Conservation (phyloP, 2,113 vertebrate species). For the Oncorhynchus gorbuscha region DNA sequence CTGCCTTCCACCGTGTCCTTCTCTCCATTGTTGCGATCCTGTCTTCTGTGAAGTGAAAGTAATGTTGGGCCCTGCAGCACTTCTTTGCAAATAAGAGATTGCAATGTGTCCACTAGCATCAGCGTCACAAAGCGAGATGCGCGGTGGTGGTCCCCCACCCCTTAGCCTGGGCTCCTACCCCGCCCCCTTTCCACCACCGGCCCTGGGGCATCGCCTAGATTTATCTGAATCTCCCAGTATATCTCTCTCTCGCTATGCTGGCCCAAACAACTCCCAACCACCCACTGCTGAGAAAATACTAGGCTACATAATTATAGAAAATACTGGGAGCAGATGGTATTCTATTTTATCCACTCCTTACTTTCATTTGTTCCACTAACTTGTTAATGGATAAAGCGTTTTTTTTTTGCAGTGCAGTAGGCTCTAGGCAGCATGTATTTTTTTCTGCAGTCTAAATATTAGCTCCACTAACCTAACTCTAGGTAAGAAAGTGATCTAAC, state of each 20-base stretch:
- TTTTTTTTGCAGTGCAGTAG: no score
- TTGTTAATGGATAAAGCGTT: no score
- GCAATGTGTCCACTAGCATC: constrained; percentile 60
- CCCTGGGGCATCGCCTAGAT: constrained; percentile 27
- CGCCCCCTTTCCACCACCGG: constrained; percentile 19
- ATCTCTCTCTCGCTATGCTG: not conserved
- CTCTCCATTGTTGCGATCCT: constrained; percentile 53
- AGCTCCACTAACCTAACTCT: no score
- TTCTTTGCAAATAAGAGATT: constrained; percentile 46
- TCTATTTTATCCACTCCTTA: no score
- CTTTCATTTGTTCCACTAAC: no score
- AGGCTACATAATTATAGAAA: no score
- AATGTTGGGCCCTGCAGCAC: constrained; percentile 61
- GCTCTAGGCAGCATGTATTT: no score
- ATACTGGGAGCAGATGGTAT: no score
- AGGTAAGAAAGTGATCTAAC: no score
- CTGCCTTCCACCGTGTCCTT: constrained; percentile 44
- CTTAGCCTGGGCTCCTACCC: constrained; percentile 25
- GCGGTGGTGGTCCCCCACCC: constrained; percentile 26
- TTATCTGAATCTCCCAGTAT: constrained; percentile 7
- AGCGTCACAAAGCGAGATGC: constrained; percentile 55
- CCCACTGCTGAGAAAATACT: no score
- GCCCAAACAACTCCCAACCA: not conserved
- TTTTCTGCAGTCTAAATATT: no score
- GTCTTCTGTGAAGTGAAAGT: constrained; percentile 64